Evolutionary conservation across 2,888 invertebrate genomes (phyloP), one percentile per base, ranked within the genome.

Genomic region (Agelastica alni): DNA sequence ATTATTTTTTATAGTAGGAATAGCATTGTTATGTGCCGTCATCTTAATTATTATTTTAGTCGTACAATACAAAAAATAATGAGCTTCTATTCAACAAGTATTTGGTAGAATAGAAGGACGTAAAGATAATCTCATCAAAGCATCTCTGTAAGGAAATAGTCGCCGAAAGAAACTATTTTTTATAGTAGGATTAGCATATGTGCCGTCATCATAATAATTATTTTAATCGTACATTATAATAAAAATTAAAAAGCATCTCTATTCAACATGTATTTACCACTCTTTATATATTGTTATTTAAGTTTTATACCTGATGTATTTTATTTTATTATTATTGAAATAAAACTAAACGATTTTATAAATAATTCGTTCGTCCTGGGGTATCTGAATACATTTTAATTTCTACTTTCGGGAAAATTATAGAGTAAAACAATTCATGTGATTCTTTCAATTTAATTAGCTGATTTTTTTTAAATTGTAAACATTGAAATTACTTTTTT

Each of bases 101-200:
- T 83, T 85, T 45, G 83, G 83, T 2, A 83, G 88, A 65, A 90
- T 94, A 3, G 92, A 92, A 72, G 77, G 84, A n/a, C 95, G 91
- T 0, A 82, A 84, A 4, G 84, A 85, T 59, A 87, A 94, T 68
- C 75, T 95, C 32, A 80, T 85, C n/a, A 92, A 92, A 74, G 94
- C 93, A 12, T 85, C 87, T 22, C 82, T 84, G 64, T 87, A 91
- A 78, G 89, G 91, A 77, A 87, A 87, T 74, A 83, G 82, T 71
- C 88, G 87, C 74, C 82, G 91, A 51, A 84, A 84, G 72, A 89
- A 88, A 79, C 81, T 91, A 75, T 83, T 86, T 73, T 83, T 89
- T 64, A 78, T 91, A 60, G 81, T 85, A 64, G 72, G 85, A 49
- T 83, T 91, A 62, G 88, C 83, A 48, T 72, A 63, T 75, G 89